Conservation (phyloP, 2,113 vertebrate genomes). For the Zootoca vivipara region DNA sequence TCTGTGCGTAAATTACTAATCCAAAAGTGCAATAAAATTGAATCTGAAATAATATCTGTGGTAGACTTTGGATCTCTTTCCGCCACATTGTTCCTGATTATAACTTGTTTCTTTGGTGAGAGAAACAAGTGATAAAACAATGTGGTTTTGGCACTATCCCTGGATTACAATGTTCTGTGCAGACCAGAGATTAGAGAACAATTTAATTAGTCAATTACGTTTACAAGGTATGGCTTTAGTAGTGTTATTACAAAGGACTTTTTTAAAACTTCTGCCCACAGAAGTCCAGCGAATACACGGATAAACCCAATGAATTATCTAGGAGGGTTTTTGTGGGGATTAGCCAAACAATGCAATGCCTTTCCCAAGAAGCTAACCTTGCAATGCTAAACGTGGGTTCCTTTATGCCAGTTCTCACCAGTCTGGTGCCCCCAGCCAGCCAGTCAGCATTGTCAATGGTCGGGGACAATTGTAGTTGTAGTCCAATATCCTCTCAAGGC, state of each 20-base stretch:
- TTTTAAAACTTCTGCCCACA: neutral
- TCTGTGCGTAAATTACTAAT: constrained; percentile 46
- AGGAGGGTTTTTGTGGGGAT: neutral
- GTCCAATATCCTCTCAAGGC: too few relatives aligned
- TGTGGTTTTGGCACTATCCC: constrained; percentile 7
- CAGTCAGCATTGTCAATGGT: too few relatives aligned
- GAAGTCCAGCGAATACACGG: neutral
- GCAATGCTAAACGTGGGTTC: neutral
- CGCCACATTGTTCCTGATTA: constrained; percentile 48
- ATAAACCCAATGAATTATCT: neutral
- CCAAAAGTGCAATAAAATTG: constrained; percentile 39
- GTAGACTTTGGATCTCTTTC: constrained; percentile 67
- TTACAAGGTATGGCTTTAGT: constrained; percentile 8
- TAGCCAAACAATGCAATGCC: neutral
- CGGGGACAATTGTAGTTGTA: too few relatives aligned
- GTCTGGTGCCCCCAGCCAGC: too few relatives aligned
- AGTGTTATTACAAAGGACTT: neutral
- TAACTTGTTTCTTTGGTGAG: constrained; percentile 37
- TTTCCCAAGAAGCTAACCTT: neutral
- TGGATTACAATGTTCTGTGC: constrained; percentile 7
- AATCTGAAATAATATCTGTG: constrained; percentile 39
- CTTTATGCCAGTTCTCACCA: neutral
- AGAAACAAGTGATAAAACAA: constrained; percentile 61
- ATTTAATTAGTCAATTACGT: constrained; percentile 29
- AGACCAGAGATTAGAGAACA: constrained; percentile 37